Evolutionary conservation across 2,113 vertebrate species (phyloP), one percentile per base, ranked within the genome.

Genomic region (Microtus pennsylvanicus): DNA sequence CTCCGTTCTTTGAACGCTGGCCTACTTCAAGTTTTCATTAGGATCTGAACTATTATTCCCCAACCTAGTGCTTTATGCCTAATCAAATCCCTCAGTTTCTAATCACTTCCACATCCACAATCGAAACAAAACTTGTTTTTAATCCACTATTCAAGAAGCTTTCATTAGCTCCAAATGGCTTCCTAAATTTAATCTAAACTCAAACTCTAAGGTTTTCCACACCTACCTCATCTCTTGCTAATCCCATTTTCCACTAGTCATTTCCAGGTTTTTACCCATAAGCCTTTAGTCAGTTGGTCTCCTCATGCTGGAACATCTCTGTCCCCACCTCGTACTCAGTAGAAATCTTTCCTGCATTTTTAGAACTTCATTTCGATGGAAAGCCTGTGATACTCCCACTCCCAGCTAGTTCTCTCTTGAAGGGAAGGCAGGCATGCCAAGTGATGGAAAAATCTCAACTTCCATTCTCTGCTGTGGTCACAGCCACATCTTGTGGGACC

Each of bases 121-220:
- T n/a, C 81, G 69, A 85, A 90, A 92, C 33, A 38, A 93, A 47
- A 55, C 33, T 70, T 35, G 77, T 45, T 89, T 85, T 52, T 86
- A 89, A 69, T 47, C 91, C 30, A 38, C 78, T 95, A 50, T 67
- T 93, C 75, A 92, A 87, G 95, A 61, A 72, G 30, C 7, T 42
- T 91, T 65, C 52, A 70, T 45, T n/a, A 80, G 81, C 63, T 85
- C 16, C 82, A 69, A 96, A 2, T 55, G 67, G 91, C 67, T 63
- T 85, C 63, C n/a, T 52, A 72, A 85, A 92, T 80, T 90, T 76
- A 90, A 81, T 76, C 65, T 47, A 91, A 94, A 82, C 61, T 92
- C 55, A 47, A 33, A 65, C 52, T 92, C 63, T 61, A 42, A 21
- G 28, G 61, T 67, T 86, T 86, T 67, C 82, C 42, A 86, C 38